Conservation (phyloP, 2,888 invertebrate species). For the Panorpa germanica region DNA sequence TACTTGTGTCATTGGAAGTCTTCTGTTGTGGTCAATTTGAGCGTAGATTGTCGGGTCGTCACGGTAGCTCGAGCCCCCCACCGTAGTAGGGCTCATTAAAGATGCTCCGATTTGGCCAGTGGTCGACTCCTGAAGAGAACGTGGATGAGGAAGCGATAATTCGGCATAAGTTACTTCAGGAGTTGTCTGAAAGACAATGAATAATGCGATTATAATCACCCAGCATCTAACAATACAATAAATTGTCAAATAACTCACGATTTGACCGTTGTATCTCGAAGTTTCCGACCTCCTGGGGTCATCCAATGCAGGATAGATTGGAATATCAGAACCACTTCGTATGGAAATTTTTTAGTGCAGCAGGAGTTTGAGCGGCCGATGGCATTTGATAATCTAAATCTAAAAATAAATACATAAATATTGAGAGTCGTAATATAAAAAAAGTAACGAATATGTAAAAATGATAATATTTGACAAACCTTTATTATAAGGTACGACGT, state of each 20-base stretch:
- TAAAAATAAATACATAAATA: constrained; percentile 18
- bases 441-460: background rate
- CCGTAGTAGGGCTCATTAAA: too few species aligned
- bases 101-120: too few species aligned
- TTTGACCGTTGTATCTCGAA: too few species aligned
- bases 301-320: too few species aligned
- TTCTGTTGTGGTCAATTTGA: constrained; percentile 49
- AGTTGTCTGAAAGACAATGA: constrained; percentile 5
- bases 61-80: constrained; percentile 23
- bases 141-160: constrained; percentile 17
- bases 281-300: too few species aligned
- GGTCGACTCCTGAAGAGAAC: too few species aligned
- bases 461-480: constrained; percentile 36
- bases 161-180: constrained; percentile 26
- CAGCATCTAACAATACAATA: too few species aligned
- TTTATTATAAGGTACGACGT: constrained; percentile 75
- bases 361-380: constrained; percentile 46
- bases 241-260: too few species aligned
- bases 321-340: constrained; percentile 24
- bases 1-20: constrained; percentile 18
- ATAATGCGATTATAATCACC: too few species aligned
- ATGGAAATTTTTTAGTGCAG: constrained; percentile 27
- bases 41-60: constrained; percentile 56
- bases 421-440: background rate
- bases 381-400: constrained; percentile 57